Evolutionary conservation across 2,113 vertebrate genomes (phyloP), one percentile per base, ranked within the genome.

Genomic region (Corydoras sp.): DNA sequence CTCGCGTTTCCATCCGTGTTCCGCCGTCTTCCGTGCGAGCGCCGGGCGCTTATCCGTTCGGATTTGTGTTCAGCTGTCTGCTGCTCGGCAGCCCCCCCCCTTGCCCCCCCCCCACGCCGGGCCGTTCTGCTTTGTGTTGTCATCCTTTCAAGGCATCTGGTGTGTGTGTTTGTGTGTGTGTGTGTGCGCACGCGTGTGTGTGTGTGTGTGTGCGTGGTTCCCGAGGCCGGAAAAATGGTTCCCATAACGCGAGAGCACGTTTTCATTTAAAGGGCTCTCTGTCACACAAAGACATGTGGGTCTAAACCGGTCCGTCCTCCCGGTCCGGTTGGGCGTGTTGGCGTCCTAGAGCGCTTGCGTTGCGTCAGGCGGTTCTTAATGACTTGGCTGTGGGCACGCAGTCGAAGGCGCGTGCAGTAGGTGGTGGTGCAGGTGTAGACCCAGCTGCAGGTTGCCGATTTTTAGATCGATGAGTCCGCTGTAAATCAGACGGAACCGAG

Each of bases 11-110:
- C 13, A 55, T 55, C 14, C 11, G 18, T 29, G 70, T 77, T 30
- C 51, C 18, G 18, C 18, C 18, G 18, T 24, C 18, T 24, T 24
- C 18, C 43, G 50, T 53, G 65, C 62, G 78, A 69, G 66, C 81
- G 35, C 74, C 49, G 75, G 84, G 82, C 83, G 80, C 84, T 81
- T 84, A 64, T 79, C 76, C 59, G 61, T 82, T 74, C 76, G 83
- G 86, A 84, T 88, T 86, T 84, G 83, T 85, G 84, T 88, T 88
- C 85, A 88, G 88, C 86, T 90, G 88, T 88, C 87, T 88, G 77
- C 79, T 86, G 79, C 72, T 76, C 75, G 72, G 77, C 83, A 76
- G 49, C 81, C 76, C 79, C 68, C 64, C 65, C 14, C 79, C 77
- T 67, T 69, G 65, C 49, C 75, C 65, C 65, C 78, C 59, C n/a